These are phyloP conservation scores for Drosophila varians DNA, from an alignment of 1,140 invertebrate species.

Conservation along the genomic window DNA sequence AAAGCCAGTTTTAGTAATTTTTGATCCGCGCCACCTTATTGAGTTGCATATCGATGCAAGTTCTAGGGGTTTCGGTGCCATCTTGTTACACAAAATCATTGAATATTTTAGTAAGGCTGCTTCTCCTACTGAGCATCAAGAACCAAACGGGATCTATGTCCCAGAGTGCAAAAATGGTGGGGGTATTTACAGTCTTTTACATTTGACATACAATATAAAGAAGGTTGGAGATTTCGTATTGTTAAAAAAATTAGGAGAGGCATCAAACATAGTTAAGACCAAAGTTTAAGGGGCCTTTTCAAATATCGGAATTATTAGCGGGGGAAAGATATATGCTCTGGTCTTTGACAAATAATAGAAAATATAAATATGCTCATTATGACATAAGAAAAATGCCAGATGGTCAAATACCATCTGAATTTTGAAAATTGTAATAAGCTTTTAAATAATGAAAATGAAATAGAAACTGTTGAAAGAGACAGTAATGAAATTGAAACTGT, in stretches of 20 bases:
- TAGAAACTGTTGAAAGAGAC: no score
- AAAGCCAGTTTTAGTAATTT: no score
- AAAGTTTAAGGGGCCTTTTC: neutral
- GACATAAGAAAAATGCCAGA: no score
- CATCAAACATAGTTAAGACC: constrained; percentile 7
- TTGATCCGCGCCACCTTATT: no score
- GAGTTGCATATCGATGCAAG: no score
- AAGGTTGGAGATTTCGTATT: neutral
- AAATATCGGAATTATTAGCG: constrained; percentile 1
- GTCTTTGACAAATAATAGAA: constrained; percentile 12
- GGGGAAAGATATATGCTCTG: constrained; percentile 9
- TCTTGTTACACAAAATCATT: neutral
- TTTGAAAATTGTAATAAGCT: no score
- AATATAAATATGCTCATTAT: neutral
- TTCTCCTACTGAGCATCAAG: no score
- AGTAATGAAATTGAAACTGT: no score
- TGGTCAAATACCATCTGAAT: no score
- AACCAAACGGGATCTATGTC: constrained; percentile 15
- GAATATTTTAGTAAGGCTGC: neutral
- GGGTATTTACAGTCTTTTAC: constrained; percentile 20
- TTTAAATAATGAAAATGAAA: no score
- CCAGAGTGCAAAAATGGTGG: neutral
- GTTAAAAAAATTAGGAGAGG: constrained; percentile 9
- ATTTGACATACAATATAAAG: constrained; percentile 26
- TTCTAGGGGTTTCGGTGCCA: neutral